phyloP scores from a whole-genome alignment of 35 echinoderm and acorn worm genomes.

The Chiridota heheva region DNA sequence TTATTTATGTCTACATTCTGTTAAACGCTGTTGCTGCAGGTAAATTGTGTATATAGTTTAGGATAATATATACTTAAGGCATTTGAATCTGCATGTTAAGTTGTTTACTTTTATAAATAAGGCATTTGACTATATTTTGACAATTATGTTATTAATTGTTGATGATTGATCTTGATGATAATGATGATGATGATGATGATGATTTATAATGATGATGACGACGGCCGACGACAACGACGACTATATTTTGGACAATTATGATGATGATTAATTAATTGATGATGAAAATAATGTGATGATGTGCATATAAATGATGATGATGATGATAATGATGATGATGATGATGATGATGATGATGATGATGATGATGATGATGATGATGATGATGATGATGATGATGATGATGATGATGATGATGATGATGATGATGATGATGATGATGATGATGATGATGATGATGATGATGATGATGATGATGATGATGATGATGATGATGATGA shows the following conservation, averaged over 20 bases:
- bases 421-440: slow-evolving; percentile 27
- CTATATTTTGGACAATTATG: neutral
- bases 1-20: too few relatives aligned
- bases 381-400: neutral
- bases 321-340: neutral
- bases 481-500: slow-evolving; percentile 25
- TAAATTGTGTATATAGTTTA: too few relatives aligned
- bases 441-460: slow-evolving; percentile 24
- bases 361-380: neutral
- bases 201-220: too few relatives aligned
- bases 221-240: neutral
- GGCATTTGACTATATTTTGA: too few relatives aligned
- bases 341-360: neutral
- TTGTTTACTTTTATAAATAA: too few relatives aligned
- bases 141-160: too few relatives aligned
- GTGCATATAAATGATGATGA: neutral
- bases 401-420: slow-evolving; percentile 17
- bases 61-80: too few relatives aligned
- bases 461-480: slow-evolving; percentile 25
- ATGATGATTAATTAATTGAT: neutral
- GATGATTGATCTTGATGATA: too few relatives aligned
- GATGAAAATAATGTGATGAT: slow-evolving; percentile 1
- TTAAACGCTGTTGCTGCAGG: too few relatives aligned
- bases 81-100: too few relatives aligned
- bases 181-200: too few relatives aligned